These are phyloP conservation scores for Rhynchophorus ferrugineus DNA, from an alignment of 1,140 invertebrate species.

Conservation along the genomic window DNA sequence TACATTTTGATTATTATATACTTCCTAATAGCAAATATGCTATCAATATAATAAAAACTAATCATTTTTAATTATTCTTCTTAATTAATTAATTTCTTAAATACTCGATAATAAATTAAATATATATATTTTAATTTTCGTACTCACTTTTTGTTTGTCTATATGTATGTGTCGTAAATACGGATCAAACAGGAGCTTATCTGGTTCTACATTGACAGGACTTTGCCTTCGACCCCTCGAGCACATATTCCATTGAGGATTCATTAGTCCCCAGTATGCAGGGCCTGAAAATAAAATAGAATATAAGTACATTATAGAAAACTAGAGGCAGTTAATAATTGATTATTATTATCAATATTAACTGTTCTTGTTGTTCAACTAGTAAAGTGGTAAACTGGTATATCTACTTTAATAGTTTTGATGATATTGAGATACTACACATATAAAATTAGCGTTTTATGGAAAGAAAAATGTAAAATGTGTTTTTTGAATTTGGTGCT, in stretches of 20 bases:
- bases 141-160: conserved; percentile 82
- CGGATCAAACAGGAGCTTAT: conserved; percentile 89
- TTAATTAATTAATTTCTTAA: conserved; percentile 6
- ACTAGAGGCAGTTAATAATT: background rate
- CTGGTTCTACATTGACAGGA: conserved; percentile 91
- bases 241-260: conserved; percentile 94
- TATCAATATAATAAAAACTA: no score
- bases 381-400: no score
- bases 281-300: conserved; percentile 59
- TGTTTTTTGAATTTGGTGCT: no score
- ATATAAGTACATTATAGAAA: background rate
- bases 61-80: no score
- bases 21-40: no score
- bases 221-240: conserved; percentile 89
- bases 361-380: no score
- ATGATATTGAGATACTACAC: no score
- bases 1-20: no score
- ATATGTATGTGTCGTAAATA: conserved; percentile 81
- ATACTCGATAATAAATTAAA: background rate
- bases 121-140: background rate
- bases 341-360: no score
- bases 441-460: no score
- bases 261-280: conserved; percentile 93
- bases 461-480: no score
- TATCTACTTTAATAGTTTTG: no score